These are phyloP conservation scores for Phasia obesa DNA, from an alignment of 2,888 invertebrate species.

Conservation along the genomic window DNA sequence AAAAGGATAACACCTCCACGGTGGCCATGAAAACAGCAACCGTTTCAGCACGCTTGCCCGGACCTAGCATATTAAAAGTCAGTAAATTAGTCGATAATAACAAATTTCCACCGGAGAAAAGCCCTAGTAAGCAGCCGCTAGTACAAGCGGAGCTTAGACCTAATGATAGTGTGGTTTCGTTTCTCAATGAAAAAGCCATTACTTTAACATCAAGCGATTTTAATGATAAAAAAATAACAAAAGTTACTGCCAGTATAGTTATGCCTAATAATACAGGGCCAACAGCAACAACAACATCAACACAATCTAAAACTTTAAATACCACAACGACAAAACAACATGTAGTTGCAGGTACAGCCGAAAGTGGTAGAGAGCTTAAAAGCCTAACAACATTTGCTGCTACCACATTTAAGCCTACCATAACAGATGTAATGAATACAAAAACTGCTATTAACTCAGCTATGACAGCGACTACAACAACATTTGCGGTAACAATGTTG, in stretches of 20 bases:
- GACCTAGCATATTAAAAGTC: slow-evolving; percentile 83
- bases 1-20: slow-evolving; percentile 81
- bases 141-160: slow-evolving; percentile 74
- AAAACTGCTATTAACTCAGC: slow-evolving; percentile 33
- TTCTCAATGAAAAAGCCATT: slow-evolving; percentile 72
- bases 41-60: slow-evolving; percentile 75
- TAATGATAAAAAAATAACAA: slow-evolving; percentile 67
- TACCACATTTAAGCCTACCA: slow-evolving; percentile 58
- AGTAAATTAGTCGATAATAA: slow-evolving; percentile 65
- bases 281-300: slow-evolving; percentile 32
- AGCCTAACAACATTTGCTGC: slow-evolving; percentile 77
- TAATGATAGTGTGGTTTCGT: slow-evolving; percentile 75
- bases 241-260: slow-evolving; percentile 72
- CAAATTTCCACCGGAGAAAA: slow-evolving; percentile 71
- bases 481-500: slow-evolving; percentile 59
- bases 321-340: slow-evolving; percentile 72
- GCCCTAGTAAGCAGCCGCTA: slow-evolving; percentile 78
- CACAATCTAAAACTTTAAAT: slow-evolving; percentile 64
- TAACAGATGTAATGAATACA: slow-evolving; percentile 55
- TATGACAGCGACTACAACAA: slow-evolving; percentile 26
- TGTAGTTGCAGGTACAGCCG: slow-evolving; percentile 76
- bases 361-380: slow-evolving; percentile 78
- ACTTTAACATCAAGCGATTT: slow-evolving; percentile 31
- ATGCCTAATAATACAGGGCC: slow-evolving; percentile 45
- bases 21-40: slow-evolving; percentile 72